Conservation (phyloP, 2,888 invertebrate species). For the Mimachlamys varia region DNA sequence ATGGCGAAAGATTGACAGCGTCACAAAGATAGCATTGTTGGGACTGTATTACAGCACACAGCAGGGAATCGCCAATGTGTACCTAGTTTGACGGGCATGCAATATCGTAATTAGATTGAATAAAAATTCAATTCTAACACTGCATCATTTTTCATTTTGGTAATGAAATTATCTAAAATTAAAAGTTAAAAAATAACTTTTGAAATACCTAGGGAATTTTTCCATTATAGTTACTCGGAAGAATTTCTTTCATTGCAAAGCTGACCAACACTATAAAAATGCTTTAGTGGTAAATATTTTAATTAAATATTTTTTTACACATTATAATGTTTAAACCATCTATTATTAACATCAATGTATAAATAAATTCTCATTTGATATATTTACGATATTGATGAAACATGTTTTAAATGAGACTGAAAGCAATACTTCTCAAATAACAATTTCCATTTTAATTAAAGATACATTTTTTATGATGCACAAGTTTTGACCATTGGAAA, state of each 20-base stretch:
- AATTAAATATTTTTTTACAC: too few species aligned
- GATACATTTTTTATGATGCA: not conserved
- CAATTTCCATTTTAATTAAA: not conserved
- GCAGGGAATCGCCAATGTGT: not conserved
- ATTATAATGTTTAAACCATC: too few species aligned
- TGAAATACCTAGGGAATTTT: too few species aligned
- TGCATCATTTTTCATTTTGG: not conserved
- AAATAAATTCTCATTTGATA: too few species aligned
- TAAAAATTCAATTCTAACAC: not conserved
- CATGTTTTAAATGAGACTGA: too few species aligned
- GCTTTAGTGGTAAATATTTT: too few species aligned
- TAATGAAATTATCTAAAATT: slow-evolving; percentile 14
- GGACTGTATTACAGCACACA: not conserved
- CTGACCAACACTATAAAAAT: too few species aligned
- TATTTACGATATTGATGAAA: too few species aligned
- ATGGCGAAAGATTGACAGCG: not conserved
- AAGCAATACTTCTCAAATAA: too few species aligned
- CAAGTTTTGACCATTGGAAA: not conserved
- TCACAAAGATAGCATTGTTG: slow-evolving; percentile 21
- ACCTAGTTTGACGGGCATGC: not conserved
- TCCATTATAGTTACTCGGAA: too few species aligned
- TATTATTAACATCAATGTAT: too few species aligned
- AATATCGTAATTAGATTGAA: slow-evolving; percentile 21
- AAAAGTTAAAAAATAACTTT: not conserved
- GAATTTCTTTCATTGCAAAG: too few species aligned